Base-by-base conservation (phyloP, 2,797 vertebrate species). In the Ibycter americanus region DNA sequence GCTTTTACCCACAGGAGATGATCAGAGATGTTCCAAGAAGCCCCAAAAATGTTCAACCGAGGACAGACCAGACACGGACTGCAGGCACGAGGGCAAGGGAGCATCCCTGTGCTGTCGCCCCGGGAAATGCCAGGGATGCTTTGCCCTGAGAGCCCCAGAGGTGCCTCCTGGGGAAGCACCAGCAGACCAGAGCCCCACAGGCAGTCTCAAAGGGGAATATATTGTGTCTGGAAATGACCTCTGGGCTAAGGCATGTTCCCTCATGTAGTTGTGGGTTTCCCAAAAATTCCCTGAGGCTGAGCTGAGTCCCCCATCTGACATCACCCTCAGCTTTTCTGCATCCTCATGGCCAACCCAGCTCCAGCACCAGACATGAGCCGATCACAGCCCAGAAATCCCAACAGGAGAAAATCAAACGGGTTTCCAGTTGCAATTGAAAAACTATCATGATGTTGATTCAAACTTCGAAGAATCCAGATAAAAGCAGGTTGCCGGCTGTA, bases 341-440 rank as follows among this genome's bases (percentile, higher is more conserved):
- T 27, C 55, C 31, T 49, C 2, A 0, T 2, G 5, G 49, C 54
- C 76, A 71, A 29, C 22, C 42, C 52, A 47, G 25, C 36, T 29
- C 17, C 76, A 68, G 19, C 63, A 36, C 58, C 1, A 0, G 11
- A 3, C 42, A 22, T 0, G 1, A 77, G 23, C 58, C 1, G 0
- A 18, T 12, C 3, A 0, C 13, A 5, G 2, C 34, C 26, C 78
- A 65, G 31, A 59, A 87, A 62, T 22, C 66, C 62, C 86, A 71
- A 11, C 17, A 26, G 61, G 10, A 90, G 20, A 62, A 81, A 87
- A 17, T 9, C 32, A 61, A 81, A 58, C 8, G 12, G 21, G 4
- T 46, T 86, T n/a, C 59, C 77, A 52, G 27, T 4, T 56, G 21
- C 4, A 32, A 5, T 0, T 12, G 9, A 26, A 47, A 58, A 83